Conservation (phyloP, 1,140 invertebrate species). For the Drosophila arawakana region DNA sequence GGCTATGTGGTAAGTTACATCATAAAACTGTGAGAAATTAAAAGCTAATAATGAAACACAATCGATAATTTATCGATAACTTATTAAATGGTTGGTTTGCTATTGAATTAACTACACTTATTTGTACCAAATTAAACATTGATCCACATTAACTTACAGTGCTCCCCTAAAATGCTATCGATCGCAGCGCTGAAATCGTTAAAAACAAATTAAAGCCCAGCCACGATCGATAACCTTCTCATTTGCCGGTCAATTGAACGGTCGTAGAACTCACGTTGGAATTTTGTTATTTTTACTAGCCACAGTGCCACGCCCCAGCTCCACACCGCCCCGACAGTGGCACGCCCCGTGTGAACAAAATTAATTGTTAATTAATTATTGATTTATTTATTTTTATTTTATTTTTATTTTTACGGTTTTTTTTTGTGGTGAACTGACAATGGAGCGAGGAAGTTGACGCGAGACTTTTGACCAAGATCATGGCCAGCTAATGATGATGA, state of each 20-base stretch:
- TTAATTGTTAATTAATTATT: slow-evolving; percentile 67
- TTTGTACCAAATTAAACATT: too few species aligned
- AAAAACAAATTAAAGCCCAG: background rate
- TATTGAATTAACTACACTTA: too few species aligned
- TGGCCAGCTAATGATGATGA: slow-evolving; percentile 35
- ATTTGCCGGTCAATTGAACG: slow-evolving; percentile 5
- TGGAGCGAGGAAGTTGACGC: slow-evolving; percentile 14
- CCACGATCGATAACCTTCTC: slow-evolving; percentile 18
- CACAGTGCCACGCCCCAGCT: background rate
- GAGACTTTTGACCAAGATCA: slow-evolving; percentile 31
- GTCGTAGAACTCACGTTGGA: slow-evolving; percentile 29
- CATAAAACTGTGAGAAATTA: too few species aligned
- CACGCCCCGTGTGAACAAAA: slow-evolving; percentile 38
- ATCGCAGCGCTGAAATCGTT: background rate
- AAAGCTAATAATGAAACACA: too few species aligned
- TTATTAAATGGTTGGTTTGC: too few species aligned
- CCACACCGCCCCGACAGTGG: background rate
- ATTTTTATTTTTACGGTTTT: slow-evolving; percentile 27
- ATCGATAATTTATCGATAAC: too few species aligned
- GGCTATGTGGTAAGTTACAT: too few species aligned
- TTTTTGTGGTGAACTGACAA: slow-evolving; percentile 26
- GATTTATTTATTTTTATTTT: slow-evolving; percentile 37
- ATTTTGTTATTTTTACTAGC: slow-evolving; percentile 3
- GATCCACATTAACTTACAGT: too few species aligned
- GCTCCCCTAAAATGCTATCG: slow-evolving; percentile 2